These are phyloP conservation scores for Myanophis thanlyinensis DNA, from an alignment of 2,113 vertebrate species.

Conservation along the genomic window DNA sequence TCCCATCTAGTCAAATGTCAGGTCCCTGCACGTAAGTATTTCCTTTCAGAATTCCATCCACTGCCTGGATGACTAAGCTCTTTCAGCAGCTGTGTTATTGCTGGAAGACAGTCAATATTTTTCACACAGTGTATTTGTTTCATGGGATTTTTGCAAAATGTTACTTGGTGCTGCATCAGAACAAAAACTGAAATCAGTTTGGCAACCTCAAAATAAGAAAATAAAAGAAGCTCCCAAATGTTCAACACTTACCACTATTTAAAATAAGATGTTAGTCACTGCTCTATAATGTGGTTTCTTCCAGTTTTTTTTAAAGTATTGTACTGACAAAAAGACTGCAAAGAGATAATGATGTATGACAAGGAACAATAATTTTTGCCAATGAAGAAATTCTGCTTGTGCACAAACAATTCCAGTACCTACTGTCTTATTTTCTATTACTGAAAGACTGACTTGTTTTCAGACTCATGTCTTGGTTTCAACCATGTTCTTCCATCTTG, in stretches of 20 bases:
- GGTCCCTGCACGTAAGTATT: conserved; percentile 71
- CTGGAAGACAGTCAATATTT: conserved; percentile 73
- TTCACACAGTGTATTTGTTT: conserved; percentile 60
- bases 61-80: conserved; percentile 81
- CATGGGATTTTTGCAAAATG: conserved; percentile 14
- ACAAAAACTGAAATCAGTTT: conserved; percentile 36
- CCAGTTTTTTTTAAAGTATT: not conserved
- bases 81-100: conserved; percentile 84
- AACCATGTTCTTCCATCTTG: not conserved
- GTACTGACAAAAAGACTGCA: not conserved
- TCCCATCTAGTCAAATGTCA: conserved; percentile 67
- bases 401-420: not conserved
- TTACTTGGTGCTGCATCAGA: conserved; percentile 47
- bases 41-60: conserved; percentile 62
- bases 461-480: not conserved
- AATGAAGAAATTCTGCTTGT: not conserved
- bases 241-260: not conserved
- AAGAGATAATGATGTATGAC: not conserved
- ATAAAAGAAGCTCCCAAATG: not conserved
- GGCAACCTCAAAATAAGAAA: not conserved
- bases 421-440: not conserved
- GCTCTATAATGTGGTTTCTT: not conserved
- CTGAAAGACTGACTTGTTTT: not conserved
- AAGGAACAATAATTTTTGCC: not conserved
- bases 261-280: not conserved